Evolutionary conservation across 2,797 vertebrate species (phyloP), one percentile per base, ranked within the genome.

Genomic region (Alosa sapidissima): DNA sequence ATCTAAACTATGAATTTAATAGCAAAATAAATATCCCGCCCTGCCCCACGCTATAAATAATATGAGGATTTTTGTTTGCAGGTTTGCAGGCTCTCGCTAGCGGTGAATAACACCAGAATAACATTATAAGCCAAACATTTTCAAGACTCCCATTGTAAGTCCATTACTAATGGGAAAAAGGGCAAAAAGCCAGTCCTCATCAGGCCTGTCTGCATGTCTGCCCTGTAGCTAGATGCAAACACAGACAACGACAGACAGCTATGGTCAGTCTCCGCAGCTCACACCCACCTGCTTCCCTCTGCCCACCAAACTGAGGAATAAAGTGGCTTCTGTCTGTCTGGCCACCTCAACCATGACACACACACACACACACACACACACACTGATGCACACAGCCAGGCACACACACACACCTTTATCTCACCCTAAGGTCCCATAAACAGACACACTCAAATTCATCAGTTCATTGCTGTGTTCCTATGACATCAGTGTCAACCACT

Each of bases 401-500:
- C 52, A 54, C 13, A 54, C 52, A 54, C 13, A 45, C 72, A 78
- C 5, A 78, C 72, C 33, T 75, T 41, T 19, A 45, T 47, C 72
- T 21, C 72, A 45, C n/a, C 28, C 54, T 7, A 13, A 28, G 36
- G 45, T 65, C 28, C 9, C 81, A 36, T 0, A 16, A 33, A 51
- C 47, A 83, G 7, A 14, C 19, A 7, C 81, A 19, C 47, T 47
- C 58, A 28, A 81, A 6, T 49, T 41, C 87, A 90, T 65, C 62
- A 85, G 84, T 88, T 89, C 81, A 81, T 91, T 62, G 83, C 49
- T 87, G 85, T 78, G 85, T 84, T 87, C 88, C 54, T 68, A 86
- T 52, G 83, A 89, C 90, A 89, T 90, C 85, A 87, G 62, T 81
- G 83, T 88, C 85, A 88, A 78, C 75, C n/a, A 19, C 88, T 83